phyloP scores from a whole-genome alignment of 2,888 invertebrate species.

The Nebria brevicollis region DNA sequence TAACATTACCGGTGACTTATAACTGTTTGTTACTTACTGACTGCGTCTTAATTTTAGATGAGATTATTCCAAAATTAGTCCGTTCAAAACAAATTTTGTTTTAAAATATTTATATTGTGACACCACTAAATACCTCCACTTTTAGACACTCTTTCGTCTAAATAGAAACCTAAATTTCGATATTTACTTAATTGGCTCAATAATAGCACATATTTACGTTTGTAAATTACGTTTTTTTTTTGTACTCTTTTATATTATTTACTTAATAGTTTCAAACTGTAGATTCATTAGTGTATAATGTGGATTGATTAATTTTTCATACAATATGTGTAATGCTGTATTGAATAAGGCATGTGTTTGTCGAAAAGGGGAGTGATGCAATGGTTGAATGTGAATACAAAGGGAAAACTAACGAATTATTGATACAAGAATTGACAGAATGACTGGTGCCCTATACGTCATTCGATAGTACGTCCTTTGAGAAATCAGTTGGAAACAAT shows the following conservation, averaged over 20 bases:
- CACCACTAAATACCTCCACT: no score
- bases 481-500: not conserved
- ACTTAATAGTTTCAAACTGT: not conserved
- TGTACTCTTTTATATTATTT: not conserved
- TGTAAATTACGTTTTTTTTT: no score
- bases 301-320: not conserved
- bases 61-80: slow-evolving; percentile 1
- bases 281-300: not conserved
- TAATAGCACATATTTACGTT: no score
- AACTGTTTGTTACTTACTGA: not conserved
- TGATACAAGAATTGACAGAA: not conserved
- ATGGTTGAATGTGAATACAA: not conserved
- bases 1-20: not conserved
- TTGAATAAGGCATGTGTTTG: not conserved
- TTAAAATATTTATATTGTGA: no score
- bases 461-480: not conserved
- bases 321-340: not conserved
- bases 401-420: not conserved
- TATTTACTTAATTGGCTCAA: no score
- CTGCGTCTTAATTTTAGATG: not conserved
- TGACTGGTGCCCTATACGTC: not conserved
- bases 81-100: not conserved
- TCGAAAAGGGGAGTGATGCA: not conserved
- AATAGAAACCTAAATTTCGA: no score
- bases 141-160: no score